Conservation (phyloP, 1,140 invertebrate species). For the Tyrophagus putrescentiae region DNA sequence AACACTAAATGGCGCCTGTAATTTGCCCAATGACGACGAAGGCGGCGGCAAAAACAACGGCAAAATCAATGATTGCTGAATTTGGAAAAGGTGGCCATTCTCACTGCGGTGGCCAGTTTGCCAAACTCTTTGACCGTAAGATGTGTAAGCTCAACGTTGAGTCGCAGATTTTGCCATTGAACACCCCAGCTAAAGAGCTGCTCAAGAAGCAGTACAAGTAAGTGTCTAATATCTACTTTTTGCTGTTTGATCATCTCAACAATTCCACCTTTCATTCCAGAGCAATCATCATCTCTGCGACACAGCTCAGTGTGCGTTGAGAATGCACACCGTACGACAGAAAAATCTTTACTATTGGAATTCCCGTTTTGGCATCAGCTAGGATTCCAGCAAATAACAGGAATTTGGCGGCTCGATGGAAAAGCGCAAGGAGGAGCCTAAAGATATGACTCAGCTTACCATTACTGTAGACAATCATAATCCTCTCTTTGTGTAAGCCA, state of each 20-base stretch:
- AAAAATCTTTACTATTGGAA: slow-evolving; percentile 81
- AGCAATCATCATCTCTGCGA: slow-evolving; percentile 92
- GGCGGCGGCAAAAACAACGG: too few species aligned
- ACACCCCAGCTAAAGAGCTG: slow-evolving; percentile 65
- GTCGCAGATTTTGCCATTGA: slow-evolving; percentile 80
- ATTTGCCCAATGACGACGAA: too few species aligned
- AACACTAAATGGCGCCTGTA: too few species aligned
- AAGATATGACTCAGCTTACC: slow-evolving; percentile 87
- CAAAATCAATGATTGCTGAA: slow-evolving; percentile 28
- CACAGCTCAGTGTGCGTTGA: slow-evolving; percentile 92
- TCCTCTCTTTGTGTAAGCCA: slow-evolving; percentile 68
- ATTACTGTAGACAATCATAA: slow-evolving; percentile 77
- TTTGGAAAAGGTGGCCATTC: slow-evolving; percentile 66
- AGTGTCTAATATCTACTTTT: slow-evolving; percentile 23
- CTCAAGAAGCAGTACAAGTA: slow-evolving; percentile 56
- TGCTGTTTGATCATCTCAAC: not conserved
- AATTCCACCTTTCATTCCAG: slow-evolving; percentile 43
- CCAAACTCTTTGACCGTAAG: slow-evolving; percentile 58
- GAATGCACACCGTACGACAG: slow-evolving; percentile 77
- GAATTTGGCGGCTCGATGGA: slow-evolving; percentile 90
- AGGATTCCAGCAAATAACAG: slow-evolving; percentile 99
- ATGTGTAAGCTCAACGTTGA: slow-evolving; percentile 83
- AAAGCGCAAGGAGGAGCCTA: slow-evolving; percentile 56
- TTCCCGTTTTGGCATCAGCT: slow-evolving; percentile 96
- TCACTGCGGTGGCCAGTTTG: slow-evolving; percentile 97